Conservation (phyloP, 2,113 vertebrate genomes). For the Dissostichus mawsoni region DNA sequence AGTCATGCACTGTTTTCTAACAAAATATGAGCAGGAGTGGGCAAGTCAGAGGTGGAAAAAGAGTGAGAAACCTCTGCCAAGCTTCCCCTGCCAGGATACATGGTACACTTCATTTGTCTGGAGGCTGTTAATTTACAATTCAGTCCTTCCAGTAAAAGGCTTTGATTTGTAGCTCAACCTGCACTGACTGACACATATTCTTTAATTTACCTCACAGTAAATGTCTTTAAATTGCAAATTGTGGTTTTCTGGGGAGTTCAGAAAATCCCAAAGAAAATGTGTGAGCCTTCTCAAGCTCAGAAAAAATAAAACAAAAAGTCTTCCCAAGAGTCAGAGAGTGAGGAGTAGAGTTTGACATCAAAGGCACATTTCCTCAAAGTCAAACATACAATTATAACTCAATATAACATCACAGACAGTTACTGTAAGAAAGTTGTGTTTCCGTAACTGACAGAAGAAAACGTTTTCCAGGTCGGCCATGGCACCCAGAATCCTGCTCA, state of each 20-base stretch:
- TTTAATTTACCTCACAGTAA: constrained; percentile 20
- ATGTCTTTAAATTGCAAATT: not conserved
- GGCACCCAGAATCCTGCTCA: constrained; percentile 50
- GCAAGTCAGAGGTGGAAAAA: constrained; percentile 66
- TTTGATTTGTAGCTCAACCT: constrained; percentile 46
- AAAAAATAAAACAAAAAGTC: constrained; percentile 29
- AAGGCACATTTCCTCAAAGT: constrained; percentile 22
- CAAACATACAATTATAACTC: constrained; percentile 38
- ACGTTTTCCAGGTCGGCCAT: constrained; percentile 25
- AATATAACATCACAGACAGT: constrained; percentile 24
- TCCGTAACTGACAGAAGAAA: constrained; percentile 38
- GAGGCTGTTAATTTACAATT: constrained; percentile 57
- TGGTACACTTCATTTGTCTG: constrained; percentile 62
- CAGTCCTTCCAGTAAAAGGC: constrained; percentile 33
- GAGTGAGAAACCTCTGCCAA: constrained; percentile 31
- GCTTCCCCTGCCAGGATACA: constrained; percentile 46
- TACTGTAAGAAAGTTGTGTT: constrained; percentile 7
- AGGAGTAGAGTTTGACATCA: constrained; percentile 9
- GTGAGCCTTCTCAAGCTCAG: constrained; percentile 14
- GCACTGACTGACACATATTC: constrained; percentile 40
- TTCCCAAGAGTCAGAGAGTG: not conserved
- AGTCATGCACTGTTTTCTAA: constrained; percentile 50
- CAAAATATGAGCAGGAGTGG: constrained; percentile 56
- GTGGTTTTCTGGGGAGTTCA: constrained; percentile 12
- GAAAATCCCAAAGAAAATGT: constrained; percentile 18